Conservation (phyloP, 2,888 invertebrate genomes). For the Cataglyphis albicans region DNA sequence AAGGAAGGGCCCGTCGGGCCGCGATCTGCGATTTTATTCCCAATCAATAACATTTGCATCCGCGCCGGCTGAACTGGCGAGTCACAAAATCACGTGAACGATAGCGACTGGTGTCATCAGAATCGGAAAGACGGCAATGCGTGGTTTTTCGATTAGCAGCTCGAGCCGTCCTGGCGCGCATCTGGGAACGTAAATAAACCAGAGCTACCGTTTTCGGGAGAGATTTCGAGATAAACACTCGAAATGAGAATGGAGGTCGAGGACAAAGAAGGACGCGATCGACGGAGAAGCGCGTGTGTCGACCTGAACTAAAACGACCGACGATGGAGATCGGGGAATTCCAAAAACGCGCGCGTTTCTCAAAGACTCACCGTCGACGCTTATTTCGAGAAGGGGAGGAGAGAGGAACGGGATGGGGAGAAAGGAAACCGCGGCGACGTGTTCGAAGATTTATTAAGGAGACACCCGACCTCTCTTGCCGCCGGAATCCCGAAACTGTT, state of each 20-base stretch:
- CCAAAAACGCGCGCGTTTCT: slow-evolving; percentile 60
- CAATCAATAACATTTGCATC: slow-evolving; percentile 56
- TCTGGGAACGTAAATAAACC: slow-evolving; percentile 66
- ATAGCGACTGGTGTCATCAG: slow-evolving; percentile 36
- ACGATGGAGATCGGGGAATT: slow-evolving; percentile 62
- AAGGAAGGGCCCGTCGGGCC: neutral
- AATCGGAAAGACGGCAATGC: slow-evolving; percentile 52
- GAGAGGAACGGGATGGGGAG: neutral
- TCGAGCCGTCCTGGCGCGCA: slow-evolving; percentile 46
- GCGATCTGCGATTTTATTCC: slow-evolving; percentile 32
- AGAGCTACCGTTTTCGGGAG: slow-evolving; percentile 64
- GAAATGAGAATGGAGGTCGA: slow-evolving; percentile 68
- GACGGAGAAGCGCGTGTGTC: slow-evolving; percentile 31
- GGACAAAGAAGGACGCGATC: slow-evolving; percentile 71
- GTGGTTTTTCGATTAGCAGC: slow-evolving; percentile 72
- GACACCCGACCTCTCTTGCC: slow-evolving; percentile 70
- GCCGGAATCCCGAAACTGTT: slow-evolving; percentile 70
- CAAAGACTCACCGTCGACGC: slow-evolving; percentile 53
- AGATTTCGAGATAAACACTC: slow-evolving; percentile 64
- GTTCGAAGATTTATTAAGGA: slow-evolving; percentile 82
- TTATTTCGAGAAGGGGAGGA: slow-evolving; percentile 17
- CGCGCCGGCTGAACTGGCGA: neutral
- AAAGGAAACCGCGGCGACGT: slow-evolving; percentile 65
- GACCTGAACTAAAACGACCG: slow-evolving; percentile 50
- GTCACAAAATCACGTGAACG: slow-evolving; percentile 43